These are phyloP conservation scores for Suncus etruscus DNA, from an alignment of 2,113 vertebrate species.

Conservation along the genomic window DNA sequence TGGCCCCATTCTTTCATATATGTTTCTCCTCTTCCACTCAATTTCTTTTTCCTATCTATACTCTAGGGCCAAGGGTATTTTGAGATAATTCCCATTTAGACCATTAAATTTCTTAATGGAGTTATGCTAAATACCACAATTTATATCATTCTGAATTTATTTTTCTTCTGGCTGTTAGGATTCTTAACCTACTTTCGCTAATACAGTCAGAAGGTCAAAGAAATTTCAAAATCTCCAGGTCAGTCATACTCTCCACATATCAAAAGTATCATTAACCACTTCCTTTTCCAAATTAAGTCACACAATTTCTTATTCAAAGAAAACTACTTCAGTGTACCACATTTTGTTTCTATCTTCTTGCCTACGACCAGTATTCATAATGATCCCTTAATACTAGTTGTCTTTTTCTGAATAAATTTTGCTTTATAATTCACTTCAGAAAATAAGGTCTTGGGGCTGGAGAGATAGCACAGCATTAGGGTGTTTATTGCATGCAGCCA, in stretches of 20 bases:
- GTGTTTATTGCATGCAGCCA: too few relatives aligned
- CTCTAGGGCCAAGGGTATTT: too few relatives aligned
- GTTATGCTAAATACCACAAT: too few relatives aligned
- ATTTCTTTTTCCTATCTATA: too few relatives aligned
- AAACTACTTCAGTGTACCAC: background rate
- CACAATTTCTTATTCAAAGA: background rate
- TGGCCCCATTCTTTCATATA: too few relatives aligned
- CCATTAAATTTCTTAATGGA: too few relatives aligned
- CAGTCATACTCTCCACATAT: background rate
- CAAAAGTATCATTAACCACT: conserved; percentile 14
- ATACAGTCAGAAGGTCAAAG: conserved; percentile 27
- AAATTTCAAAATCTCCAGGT: conserved; percentile 43
- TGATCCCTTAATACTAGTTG: background rate
- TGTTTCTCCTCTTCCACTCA: too few relatives aligned
- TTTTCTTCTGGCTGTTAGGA: background rate
- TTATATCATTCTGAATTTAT: too few relatives aligned
- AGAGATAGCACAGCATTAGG: too few relatives aligned
- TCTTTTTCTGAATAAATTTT: conserved; percentile 43
- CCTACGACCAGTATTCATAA: background rate
- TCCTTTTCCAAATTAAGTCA: conserved; percentile 37
- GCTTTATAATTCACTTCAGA: conserved; percentile 18
- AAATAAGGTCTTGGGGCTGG: background rate
- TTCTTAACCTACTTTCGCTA: background rate
- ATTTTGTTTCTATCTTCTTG: background rate
- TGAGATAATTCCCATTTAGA: too few relatives aligned